Evolutionary conservation across 2,797 vertebrate genomes (phyloP), one percentile per base, ranked within the genome.

Genomic region (Neosalanx taihuensis): DNA sequence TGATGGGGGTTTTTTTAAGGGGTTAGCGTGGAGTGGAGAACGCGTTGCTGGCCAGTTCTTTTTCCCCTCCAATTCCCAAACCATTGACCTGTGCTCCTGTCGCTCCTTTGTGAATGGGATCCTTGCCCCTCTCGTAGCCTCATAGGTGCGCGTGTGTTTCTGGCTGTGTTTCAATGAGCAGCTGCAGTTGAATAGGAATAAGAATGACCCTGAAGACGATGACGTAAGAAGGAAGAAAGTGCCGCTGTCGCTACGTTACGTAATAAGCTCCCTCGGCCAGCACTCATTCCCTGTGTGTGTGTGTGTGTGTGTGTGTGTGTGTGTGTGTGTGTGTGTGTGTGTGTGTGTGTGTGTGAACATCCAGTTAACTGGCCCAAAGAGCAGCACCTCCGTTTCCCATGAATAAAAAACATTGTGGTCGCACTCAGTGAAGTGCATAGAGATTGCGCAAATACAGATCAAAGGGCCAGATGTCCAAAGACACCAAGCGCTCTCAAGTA

Each of bases 141-240:
- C 57, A 26, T 67, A 51, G 12, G 10, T 72, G 10, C 23, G 20
- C 69, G 65, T 68, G 67, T 73, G 59, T n/a, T n/a, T 53, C 5
- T 67, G 23, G 2, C 26, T 58, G 73, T 74, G 73, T 26, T 26
- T 83, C 71, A 83, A 70, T 80, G 72, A 80, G 20, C 6, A 10
- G 33, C 57, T 79, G 68, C 62, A 69, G 74, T 64, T 84, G 74
- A 84, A 81, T 78, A 81, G 71, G 73, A 57, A 78, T 64, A 84
- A 75, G 75, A 88, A 70, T 79, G 80, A 82, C 81, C 83, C 83
- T 83, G 63, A 79, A 74, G 70, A 75, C 18, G 37, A 82, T 82
- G 68, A 79, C 89, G 10, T 46, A 46, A 46, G 84, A 87, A 88
- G 86, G 84, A 89, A 87, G 80, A 83, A 82, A 79, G 82, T 79